Evolutionary conservation across 2,797 vertebrate genomes (phyloP).

Genomic region (Triplophysa yarkandensis): DNA sequence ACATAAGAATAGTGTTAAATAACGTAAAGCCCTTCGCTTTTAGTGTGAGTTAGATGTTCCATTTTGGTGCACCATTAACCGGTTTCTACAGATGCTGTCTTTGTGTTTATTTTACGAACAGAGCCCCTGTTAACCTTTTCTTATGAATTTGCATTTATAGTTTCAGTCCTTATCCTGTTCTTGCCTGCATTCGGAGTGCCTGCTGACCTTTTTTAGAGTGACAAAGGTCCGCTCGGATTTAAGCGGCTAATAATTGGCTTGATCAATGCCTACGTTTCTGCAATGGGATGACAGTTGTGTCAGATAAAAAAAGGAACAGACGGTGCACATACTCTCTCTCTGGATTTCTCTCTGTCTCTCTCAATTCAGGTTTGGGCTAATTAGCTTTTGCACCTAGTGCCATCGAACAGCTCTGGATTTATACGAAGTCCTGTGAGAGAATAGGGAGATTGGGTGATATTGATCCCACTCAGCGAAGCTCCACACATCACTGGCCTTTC

Average conservation of each 20-base stretch:
- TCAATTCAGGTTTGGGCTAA: slow-evolving; percentile 24
- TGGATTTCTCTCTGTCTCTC: slow-evolving; percentile 2
- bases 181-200: slow-evolving; percentile 20
- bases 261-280: slow-evolving; percentile 21
- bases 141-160: slow-evolving; percentile 64
- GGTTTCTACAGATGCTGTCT: neutral
- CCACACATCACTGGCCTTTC: slow-evolving; percentile 66
- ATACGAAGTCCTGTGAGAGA: slow-evolving; percentile 66
- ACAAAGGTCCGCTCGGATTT: neutral
- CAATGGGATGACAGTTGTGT: slow-evolving; percentile 31
- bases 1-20: neutral
- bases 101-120: neutral
- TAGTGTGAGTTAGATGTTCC: neutral
- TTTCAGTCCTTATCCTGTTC: slow-evolving; percentile 47
- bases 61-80: neutral
- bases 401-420: slow-evolving; percentile 64
- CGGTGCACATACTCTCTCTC: slow-evolving; percentile 7
- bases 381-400: slow-evolving; percentile 59
- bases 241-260: slow-evolving; percentile 34
- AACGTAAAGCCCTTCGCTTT: neutral
- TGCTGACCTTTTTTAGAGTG: slow-evolving; percentile 33
- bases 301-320: slow-evolving; percentile 11
- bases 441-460: slow-evolving; percentile 71
- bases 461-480: slow-evolving; percentile 65
- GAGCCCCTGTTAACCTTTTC: slow-evolving; percentile 30